phyloP scores from a whole-genome alignment of 2,888 invertebrate species.

The Gandaritis pyraliata region DNA sequence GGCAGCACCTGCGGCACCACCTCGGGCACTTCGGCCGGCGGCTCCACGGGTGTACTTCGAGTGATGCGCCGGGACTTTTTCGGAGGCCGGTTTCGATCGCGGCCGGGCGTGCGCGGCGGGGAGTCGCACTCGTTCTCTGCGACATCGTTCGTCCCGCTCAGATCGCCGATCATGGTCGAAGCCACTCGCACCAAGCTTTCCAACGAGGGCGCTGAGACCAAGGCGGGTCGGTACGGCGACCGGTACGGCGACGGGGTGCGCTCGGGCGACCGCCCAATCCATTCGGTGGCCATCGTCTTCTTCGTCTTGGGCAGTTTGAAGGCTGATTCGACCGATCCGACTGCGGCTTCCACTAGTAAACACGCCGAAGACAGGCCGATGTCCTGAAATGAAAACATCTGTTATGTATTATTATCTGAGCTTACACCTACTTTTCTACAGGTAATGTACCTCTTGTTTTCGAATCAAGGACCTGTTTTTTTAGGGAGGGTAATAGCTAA shows the following conservation, averaged over 20 bases:
- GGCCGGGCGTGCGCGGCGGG: conserved; percentile 69
- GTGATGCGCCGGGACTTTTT: conserved; percentile 70
- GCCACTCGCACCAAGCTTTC: conserved; percentile 87
- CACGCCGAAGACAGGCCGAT: conserved; percentile 90
- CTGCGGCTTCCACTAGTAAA: conserved; percentile 92
- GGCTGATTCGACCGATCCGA: conserved; percentile 91
- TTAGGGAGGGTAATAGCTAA: no score
- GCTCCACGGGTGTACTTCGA: conserved; percentile 57
- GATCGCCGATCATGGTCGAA: conserved; percentile 79
- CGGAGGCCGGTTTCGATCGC: conserved; percentile 70
- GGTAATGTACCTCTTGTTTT: no score
- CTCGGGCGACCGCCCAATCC: conserved; percentile 91
- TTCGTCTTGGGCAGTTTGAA: conserved; percentile 97
- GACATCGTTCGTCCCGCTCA: conserved; percentile 64
- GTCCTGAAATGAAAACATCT: conserved; percentile 57
- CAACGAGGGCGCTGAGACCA: conserved; percentile 76
- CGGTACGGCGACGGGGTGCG: conserved; percentile 75
- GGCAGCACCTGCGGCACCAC: conserved; percentile 65
- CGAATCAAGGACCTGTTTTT: no score
- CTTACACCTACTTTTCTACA: neutral
- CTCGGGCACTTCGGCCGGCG: conserved; percentile 64
- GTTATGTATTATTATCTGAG: conserved; percentile 1
- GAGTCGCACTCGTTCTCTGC: conserved; percentile 63
- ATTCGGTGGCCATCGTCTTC: conserved; percentile 95
- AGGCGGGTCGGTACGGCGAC: conserved; percentile 71